Base-by-base conservation (phyloP, 2,113 vertebrate species). In the Strix aluco region DNA sequence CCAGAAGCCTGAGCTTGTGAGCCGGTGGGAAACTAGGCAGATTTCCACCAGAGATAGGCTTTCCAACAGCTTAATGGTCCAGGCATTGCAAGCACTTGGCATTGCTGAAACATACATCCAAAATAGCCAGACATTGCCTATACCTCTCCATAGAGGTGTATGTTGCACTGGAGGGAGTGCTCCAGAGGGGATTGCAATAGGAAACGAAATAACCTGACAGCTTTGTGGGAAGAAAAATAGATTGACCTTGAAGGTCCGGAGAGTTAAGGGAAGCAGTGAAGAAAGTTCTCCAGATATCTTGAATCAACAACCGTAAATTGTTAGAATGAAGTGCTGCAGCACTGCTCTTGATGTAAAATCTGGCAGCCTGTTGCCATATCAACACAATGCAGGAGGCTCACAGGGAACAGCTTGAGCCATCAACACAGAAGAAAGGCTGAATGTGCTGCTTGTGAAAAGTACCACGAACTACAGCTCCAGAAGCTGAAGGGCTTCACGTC, bases 291-390 rank as follows among this genome's bases (percentile, higher is more conserved):
- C 38, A 85, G 49, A 27, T 65, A 42, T 19, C 79, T 81, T 82
- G 58, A 69, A 81, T 27, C 3, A 5, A 79, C 49, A 42, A 63
- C 38, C 66, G 47, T 36, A 75, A 91, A 91, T 32, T 44, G 10
- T 16, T 65, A 66, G 30, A 67, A 69, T 0, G 0, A 92, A 94
- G 40, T 23, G 47, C 69, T 84, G 65, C 5, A 0, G 54, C 10
- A 0, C 38, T 69, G 72, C 30, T 92, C 66, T 54, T 79, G 54
- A 49, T 80, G 54, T 62, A 82, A 85, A 82, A 91, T 69, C 57
- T 80, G 73, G 72, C 69, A 91, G 84, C 54, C 77, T 80, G 86
- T 85, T 97, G 94, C 91, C 20, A 8, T 91, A 91, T 47, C 92
- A 96, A 47, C 69, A 49, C 49, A 66, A 66, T 26, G 62, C 91